These are phyloP conservation scores for Okamejei kenojei DNA, from an alignment of 2,797 vertebrate genomes.

Conservation along the genomic window DNA sequence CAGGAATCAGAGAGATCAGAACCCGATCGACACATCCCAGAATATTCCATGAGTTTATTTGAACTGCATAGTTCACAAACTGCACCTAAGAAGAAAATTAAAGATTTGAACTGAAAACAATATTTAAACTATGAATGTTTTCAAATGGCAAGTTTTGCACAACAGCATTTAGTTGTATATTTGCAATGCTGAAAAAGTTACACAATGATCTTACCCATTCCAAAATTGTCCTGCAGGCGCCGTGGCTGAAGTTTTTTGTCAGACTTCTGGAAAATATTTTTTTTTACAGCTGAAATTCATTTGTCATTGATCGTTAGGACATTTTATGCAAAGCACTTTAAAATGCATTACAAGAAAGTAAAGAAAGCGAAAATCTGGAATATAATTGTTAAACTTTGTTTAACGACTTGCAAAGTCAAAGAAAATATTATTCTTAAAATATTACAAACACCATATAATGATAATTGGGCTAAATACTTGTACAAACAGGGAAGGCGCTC, in stretches of 20 bases:
- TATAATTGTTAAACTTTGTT: neutral
- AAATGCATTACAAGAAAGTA: neutral
- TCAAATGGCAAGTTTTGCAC: neutral
- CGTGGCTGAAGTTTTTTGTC: slow-evolving; percentile 78
- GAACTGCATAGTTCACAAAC: slow-evolving; percentile 55
- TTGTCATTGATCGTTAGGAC: neutral
- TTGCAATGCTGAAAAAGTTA: neutral
- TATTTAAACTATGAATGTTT: neutral
- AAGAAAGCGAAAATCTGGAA: neutral
- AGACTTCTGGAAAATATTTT: slow-evolving; percentile 68
- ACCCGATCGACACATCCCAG: slow-evolving; percentile 42
- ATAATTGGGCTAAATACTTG: neutral
- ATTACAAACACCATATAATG: neutral
- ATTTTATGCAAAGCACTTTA: neutral
- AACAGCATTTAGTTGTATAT: neutral
- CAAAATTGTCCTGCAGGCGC: slow-evolving; percentile 84
- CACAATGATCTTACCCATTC: slow-evolving; percentile 64
- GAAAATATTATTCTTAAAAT: neutral
- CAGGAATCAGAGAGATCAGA: slow-evolving; percentile 52
- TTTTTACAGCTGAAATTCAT: neutral
- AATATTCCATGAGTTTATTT: slow-evolving; percentile 50
- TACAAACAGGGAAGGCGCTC: too few species aligned
- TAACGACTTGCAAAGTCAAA: neutral
- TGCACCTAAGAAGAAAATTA: slow-evolving; percentile 45
- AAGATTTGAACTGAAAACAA: neutral